Percentiles rank a stretch among this genome's conserved stretches.
Evolutionary conservation across 2,113 vertebrate species (phyloP).

Genomic region (Lepidothrix coronata): DNA sequence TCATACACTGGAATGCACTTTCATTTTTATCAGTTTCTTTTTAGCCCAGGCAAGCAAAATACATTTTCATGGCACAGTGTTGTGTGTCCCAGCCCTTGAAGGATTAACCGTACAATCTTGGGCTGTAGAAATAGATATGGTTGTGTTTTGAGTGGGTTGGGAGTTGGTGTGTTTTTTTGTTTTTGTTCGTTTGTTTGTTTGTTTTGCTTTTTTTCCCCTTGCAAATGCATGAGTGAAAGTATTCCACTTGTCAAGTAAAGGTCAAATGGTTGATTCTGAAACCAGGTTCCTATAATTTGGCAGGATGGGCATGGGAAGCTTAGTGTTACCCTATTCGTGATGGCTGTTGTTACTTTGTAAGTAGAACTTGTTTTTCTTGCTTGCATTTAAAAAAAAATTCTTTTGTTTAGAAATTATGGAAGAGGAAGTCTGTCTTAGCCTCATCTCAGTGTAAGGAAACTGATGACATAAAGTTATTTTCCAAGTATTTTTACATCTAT

Average conservation of each 20-base stretch:
- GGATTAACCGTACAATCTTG: not conserved
- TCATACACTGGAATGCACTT: not conserved
- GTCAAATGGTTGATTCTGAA: not conserved
- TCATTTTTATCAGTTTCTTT: not conserved
- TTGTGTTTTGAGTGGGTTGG: not conserved
- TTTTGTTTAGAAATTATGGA: not conserved
- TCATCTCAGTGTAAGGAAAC: not conserved
- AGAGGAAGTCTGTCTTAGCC: not conserved
- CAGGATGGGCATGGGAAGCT: accelerated
- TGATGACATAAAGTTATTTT: not conserved
- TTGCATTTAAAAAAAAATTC: not conserved
- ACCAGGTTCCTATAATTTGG: not conserved
- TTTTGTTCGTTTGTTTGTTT: too few relatives aligned
- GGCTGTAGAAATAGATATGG: not conserved
- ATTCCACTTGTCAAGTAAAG: not conserved
- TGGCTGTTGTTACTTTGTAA: not conserved
- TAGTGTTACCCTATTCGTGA: not conserved
- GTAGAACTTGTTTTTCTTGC: not conserved
- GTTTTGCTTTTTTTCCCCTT: not conserved
- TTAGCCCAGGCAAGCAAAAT: not conserved
- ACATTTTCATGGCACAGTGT: not conserved
- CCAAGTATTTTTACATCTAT: not conserved
- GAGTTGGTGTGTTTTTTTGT: not conserved
- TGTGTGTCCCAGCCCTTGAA: not conserved
- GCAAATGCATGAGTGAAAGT: not conserved